A percentile compares a stretch with the other conserved stretches of the same genome.
These are phyloP conservation scores for Torymus tubicola DNA, from an alignment of 2,888 invertebrate species.

Conservation along the genomic window DNA sequence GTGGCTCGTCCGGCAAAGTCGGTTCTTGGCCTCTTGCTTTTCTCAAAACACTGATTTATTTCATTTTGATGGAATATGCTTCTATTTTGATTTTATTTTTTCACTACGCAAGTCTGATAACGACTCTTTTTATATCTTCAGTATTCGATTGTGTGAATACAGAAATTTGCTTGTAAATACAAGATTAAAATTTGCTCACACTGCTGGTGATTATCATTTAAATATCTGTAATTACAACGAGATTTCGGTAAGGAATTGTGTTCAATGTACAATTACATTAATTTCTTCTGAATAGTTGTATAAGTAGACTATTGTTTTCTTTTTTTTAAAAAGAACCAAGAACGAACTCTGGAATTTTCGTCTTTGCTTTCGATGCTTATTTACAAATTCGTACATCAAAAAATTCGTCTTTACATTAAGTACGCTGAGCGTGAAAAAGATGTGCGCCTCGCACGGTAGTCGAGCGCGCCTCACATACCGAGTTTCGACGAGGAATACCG, in stretches of 20 bases:
- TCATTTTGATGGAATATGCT: constrained; percentile 11
- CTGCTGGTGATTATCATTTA: constrained; percentile 9
- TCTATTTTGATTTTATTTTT: constrained; percentile 41
- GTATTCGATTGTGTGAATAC: neutral
- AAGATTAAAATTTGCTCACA: neutral
- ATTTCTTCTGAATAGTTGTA: neutral
- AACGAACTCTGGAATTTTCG: constrained; percentile 5
- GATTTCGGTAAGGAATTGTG: neutral
- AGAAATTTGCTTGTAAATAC: constrained; percentile 3
- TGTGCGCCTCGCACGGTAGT: constrained; percentile 29
- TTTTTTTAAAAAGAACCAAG: constrained; percentile 20
- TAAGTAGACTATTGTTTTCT: too few species aligned
- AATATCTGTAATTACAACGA: constrained; percentile 7
- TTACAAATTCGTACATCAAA: constrained; percentile 47
- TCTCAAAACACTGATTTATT: constrained; percentile 10
- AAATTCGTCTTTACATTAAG: constrained; percentile 42
- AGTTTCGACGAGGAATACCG: constrained; percentile 52
- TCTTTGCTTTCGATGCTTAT: constrained; percentile 39
- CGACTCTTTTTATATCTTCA: constrained; percentile 9
- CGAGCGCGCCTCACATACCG: constrained; percentile 33
- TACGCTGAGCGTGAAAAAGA: constrained; percentile 44
- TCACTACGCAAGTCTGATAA: neutral
- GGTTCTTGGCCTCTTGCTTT: constrained; percentile 6
- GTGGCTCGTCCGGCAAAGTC: constrained; percentile 18
- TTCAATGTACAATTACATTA: neutral